Evolutionary conservation across 1,140 invertebrate species (phyloP).

Genomic region (Drosophila elegans): DNA sequence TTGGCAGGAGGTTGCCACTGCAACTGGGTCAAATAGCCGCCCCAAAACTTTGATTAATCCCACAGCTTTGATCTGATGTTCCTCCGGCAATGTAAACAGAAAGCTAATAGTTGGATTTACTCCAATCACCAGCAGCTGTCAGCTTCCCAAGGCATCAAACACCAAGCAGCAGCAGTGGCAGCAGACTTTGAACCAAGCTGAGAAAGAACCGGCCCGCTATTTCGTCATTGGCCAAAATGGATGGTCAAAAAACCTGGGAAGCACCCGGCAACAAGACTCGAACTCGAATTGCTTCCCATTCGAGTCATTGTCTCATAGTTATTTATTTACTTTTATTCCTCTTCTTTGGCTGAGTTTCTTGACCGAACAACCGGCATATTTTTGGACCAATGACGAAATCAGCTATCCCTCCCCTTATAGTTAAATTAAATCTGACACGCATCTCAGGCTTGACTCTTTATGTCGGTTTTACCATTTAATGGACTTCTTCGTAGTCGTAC

Average conservation of each 20-base stretch:
- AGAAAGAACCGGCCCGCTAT: slow-evolving; percentile 14
- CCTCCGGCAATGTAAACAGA: slow-evolving; percentile 38
- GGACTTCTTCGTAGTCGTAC: slow-evolving; percentile 49
- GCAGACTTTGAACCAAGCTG: slow-evolving; percentile 2
- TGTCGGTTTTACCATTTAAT: slow-evolving; percentile 58
- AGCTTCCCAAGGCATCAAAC: slow-evolving; percentile 25
- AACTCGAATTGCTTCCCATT: slow-evolving; percentile 16
- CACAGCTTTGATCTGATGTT: slow-evolving; percentile 3
- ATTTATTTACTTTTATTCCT: slow-evolving; percentile 36
- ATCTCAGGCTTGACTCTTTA: slow-evolving; percentile 48
- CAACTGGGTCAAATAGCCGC: slow-evolving; percentile 36
- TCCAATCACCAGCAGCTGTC: slow-evolving; percentile 24
- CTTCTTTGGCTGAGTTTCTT: slow-evolving; percentile 42
- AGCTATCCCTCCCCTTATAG: slow-evolving; percentile 25
- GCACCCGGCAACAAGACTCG: slow-evolving; percentile 29
- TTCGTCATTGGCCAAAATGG: slow-evolving; percentile 44
- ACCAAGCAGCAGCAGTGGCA: slow-evolving; percentile 9
- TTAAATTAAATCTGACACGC: slow-evolving; percentile 64
- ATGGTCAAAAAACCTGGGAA: slow-evolving; percentile 55
- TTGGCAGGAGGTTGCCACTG: slow-evolving; percentile 3
- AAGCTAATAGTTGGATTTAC: slow-evolving; percentile 35
- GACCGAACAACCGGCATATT: slow-evolving; percentile 59
- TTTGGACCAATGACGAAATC: slow-evolving; percentile 70
- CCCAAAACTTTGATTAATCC: slow-evolving; percentile 23
- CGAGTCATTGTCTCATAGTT: slow-evolving; percentile 56